These are phyloP conservation scores for Saccostrea cuccullata DNA, from an alignment of 1,140 invertebrate species.

Conservation along the genomic window DNA sequence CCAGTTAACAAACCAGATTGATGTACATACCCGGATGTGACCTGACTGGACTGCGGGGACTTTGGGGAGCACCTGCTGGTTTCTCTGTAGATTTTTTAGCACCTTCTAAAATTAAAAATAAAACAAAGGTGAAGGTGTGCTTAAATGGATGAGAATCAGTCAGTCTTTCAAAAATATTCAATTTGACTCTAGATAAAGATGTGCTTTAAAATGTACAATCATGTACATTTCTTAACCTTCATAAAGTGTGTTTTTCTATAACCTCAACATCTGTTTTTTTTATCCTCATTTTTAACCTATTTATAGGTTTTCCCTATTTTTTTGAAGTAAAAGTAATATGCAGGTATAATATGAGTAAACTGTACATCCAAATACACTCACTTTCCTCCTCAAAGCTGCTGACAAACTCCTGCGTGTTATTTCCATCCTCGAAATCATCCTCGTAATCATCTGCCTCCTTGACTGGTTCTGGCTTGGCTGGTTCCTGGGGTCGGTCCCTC, in stretches of 20 bases:
- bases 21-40: not conserved
- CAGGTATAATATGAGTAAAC: too few species aligned
- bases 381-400: conserved; percentile 59
- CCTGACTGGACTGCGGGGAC: not conserved
- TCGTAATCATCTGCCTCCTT: conserved; percentile 57
- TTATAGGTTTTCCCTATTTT: too few species aligned
- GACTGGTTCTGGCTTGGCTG: conserved; percentile 48
- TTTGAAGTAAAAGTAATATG: too few species aligned
- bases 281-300: too few species aligned
- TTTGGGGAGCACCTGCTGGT: not conserved
- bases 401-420: conserved; percentile 66
- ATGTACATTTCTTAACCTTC: too few species aligned
- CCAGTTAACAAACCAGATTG: not conserved
- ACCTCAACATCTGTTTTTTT: too few species aligned
- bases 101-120: conserved; percentile 1
- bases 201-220: too few species aligned
- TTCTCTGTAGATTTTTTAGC: conserved; percentile 19
- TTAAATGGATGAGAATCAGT: too few species aligned
- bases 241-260: too few species aligned
- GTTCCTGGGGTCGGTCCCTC: conserved; percentile 37
- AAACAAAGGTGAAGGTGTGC: too few species aligned
- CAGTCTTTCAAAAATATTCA: too few species aligned
- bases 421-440: conserved; percentile 65
- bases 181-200: too few species aligned
- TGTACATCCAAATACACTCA: not conserved